Conservation (phyloP, 2,888 invertebrate species). For the Sarcophaga rosellei region DNA sequence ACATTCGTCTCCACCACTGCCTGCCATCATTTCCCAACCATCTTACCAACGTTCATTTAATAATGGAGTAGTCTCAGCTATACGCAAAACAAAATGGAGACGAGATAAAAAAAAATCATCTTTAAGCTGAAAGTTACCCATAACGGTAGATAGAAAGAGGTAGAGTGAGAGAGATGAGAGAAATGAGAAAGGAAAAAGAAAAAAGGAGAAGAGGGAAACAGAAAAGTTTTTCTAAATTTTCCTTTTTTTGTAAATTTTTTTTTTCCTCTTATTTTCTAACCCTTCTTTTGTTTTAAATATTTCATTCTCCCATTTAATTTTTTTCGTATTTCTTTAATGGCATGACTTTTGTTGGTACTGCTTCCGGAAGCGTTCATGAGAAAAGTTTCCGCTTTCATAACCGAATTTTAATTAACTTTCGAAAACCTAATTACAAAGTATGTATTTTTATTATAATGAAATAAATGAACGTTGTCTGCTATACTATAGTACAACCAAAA, state of each 20-base stretch:
- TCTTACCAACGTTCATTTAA: background rate
- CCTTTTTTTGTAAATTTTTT: constrained; percentile 17
- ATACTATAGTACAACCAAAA: constrained; percentile 37
- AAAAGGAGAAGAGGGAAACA: background rate
- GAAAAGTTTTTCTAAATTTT: constrained; percentile 6
- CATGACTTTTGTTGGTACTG: constrained; percentile 63
- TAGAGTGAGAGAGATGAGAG: no score
- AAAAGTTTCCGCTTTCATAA: constrained; percentile 80
- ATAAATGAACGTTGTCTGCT: constrained; percentile 63
- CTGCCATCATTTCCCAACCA: constrained; percentile 1
- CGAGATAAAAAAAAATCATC: constrained; percentile 54
- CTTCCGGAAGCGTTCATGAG: constrained; percentile 77
- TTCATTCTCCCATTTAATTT: constrained; percentile 69
- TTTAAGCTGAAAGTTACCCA: constrained; percentile 45
- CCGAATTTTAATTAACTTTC: constrained; percentile 81
- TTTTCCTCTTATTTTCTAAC: constrained; percentile 56
- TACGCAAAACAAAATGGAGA: constrained; percentile 57
- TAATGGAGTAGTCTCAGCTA: constrained; percentile 12
- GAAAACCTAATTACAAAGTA: constrained; percentile 81
- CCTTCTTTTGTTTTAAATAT: constrained; percentile 49
- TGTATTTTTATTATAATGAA: constrained; percentile 78
- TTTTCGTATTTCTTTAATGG: constrained; percentile 69
- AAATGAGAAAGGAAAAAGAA: background rate
- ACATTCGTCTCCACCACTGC: constrained; percentile 7
- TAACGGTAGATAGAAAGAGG: background rate